Base-by-base conservation (phyloP, 2,888 invertebrate genomes). In the Abrostola triplasia region DNA sequence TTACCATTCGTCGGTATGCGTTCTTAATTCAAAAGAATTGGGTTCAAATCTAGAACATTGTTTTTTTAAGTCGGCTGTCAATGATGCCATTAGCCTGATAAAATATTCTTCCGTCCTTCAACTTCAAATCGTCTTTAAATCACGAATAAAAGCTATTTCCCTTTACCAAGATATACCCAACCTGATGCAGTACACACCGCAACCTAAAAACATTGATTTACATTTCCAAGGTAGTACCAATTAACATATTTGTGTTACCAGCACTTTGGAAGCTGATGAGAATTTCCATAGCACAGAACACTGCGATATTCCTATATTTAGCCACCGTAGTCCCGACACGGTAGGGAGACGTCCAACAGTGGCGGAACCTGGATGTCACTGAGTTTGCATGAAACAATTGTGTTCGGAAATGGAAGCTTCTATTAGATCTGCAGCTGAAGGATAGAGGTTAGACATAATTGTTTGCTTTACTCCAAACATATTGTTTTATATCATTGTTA, bases 181-280 rank as follows among this genome's bases (percentile, higher is more conserved):
- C 57, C 48, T 55, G 12, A 50, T 9, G 24, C 35, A 54, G 49
- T 9, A 56, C 38, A 13, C 44, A 24, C 24, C 38, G 38, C 36
- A n/a, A 42, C 42, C 69, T 61, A 73, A 77, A 76, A 79, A 73
- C 80, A 77, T 73, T 56, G 70, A 77, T 80, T 73, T 80, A 66
- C 76, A 79, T 79, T 58, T 67, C 52, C 78, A 71, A 71, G 61
- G 69, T 59, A 64, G 37, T 11, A 67, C 54, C 56, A 58, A 80
- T 80, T 80, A 64, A 56, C 80, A 80, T 80, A 77, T 65, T 68
- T 59, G 54, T 62, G 62, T 51, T 51, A 8, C 40, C 54, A 24
- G 55, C 64, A 67, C 60, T 73, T 61, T 59, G 51, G 57, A 9
- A 47, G 44, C 47, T 64, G 51, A 65, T 61, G 64, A 49, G 52